Percentiles rank a stretch among this genome's conserved stretches.
phyloP scores from a whole-genome alignment of 2,888 invertebrate genomes.

The Linnaemya tessellans region DNA sequence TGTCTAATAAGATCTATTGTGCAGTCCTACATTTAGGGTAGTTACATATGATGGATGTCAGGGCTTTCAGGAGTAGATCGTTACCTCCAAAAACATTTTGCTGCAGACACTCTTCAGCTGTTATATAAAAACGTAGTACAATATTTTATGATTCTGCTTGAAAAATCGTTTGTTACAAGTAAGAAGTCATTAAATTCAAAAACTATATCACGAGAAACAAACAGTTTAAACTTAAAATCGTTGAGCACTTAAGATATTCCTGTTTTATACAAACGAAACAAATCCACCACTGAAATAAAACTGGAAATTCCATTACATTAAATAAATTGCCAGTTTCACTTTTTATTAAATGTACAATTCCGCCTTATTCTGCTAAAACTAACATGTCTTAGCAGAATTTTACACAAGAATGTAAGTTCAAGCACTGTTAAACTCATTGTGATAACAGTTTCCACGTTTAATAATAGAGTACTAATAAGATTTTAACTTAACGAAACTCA shows the following conservation, averaged over 20 bases:
- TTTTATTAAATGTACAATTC: slow-evolving; percentile 31
- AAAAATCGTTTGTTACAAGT: too few species aligned
- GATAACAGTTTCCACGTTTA: background rate
- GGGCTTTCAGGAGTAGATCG: too few species aligned
- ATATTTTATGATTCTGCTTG: too few species aligned
- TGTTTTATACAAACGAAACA: background rate
- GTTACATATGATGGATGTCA: too few species aligned
- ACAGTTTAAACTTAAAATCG: too few species aligned
- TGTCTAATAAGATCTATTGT: too few species aligned
- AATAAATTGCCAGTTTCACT: slow-evolving; percentile 46
- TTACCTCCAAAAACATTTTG: too few species aligned
- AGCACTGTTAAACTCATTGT: slow-evolving; percentile 22
- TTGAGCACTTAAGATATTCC: background rate
- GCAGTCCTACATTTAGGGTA: too few species aligned
- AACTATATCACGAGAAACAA: too few species aligned
- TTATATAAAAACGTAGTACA: too few species aligned
- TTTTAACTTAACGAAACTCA: slow-evolving; percentile 65
- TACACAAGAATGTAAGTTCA: slow-evolving; percentile 17
- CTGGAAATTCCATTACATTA: slow-evolving; percentile 41
- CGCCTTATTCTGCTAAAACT: slow-evolving; percentile 19
- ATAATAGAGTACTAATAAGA: slow-evolving; percentile 40
- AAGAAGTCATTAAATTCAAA: too few species aligned
- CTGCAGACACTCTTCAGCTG: too few species aligned
- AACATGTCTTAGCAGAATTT: background rate
- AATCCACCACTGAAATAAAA: slow-evolving; percentile 23